Evolutionary conservation across 2,113 vertebrate genomes (phyloP).

Genomic region (Saguinus imperator): DNA sequence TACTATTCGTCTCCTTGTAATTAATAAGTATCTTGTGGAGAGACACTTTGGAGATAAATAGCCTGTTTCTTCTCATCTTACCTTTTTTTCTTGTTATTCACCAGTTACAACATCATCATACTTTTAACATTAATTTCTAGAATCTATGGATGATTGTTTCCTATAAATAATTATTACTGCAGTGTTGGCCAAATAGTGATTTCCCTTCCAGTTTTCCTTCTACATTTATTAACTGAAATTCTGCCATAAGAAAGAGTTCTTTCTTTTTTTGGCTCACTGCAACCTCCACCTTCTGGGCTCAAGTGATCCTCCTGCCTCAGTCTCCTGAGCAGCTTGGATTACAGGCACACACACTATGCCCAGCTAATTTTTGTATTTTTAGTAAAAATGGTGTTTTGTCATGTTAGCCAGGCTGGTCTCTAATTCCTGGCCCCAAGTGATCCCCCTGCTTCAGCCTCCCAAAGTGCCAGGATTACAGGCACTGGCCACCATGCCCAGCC

Average conservation of each 20-base stretch:
- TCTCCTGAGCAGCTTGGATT: too few relatives aligned
- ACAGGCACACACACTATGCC: too few relatives aligned
- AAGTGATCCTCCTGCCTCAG: too few relatives aligned
- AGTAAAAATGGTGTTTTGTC: too few relatives aligned
- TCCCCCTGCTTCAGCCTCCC: too few relatives aligned
- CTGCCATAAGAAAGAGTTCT: not conserved
- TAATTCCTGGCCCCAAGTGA: too few relatives aligned
- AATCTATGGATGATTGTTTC: not conserved
- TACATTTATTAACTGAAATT: conserved; percentile 6
- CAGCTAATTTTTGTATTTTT: too few relatives aligned
- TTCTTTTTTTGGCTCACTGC: not conserved
- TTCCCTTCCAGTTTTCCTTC: conserved; percentile 34
- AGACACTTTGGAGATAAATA: conserved; percentile 6
- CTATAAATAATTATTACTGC: not conserved
- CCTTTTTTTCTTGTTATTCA: not conserved
- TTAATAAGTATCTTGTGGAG: not conserved
- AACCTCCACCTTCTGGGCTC: too few relatives aligned
- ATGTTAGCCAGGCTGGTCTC: too few relatives aligned
- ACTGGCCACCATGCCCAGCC: too few relatives aligned
- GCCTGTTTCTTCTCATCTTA: not conserved
- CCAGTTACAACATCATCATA: not conserved
- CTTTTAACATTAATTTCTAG: not conserved
- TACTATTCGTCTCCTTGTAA: not conserved
- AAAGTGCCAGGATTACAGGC: too few relatives aligned
- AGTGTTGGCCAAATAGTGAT: not conserved